Evolutionary conservation across 2,888 invertebrate genomes (phyloP).

Genomic region (Lasius fuliginosus): DNA sequence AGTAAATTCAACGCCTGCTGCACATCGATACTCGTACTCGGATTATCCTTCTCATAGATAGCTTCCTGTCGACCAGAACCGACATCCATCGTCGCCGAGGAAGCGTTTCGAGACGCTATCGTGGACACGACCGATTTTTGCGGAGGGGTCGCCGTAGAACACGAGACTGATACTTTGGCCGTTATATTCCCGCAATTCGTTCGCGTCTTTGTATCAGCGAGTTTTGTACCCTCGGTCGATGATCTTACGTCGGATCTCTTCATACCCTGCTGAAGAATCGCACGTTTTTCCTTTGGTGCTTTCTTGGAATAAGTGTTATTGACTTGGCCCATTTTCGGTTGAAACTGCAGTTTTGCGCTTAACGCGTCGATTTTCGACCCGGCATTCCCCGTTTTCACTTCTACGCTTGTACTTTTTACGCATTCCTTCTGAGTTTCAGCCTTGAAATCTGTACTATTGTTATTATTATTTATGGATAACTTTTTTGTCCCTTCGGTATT

Average conservation of each 20-base stretch:
- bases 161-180: slow-evolving; percentile 54
- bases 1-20: slow-evolving; percentile 54
- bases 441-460: slow-evolving; percentile 59
- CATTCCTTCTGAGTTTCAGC: slow-evolving; percentile 61
- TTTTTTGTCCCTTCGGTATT: slow-evolving; percentile 32
- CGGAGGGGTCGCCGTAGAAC: neutral
- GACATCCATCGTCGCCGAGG: neutral
- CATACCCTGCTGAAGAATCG: slow-evolving; percentile 67
- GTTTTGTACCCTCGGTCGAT: slow-evolving; percentile 51
- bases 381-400: slow-evolving; percentile 63
- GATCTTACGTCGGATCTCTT: slow-evolving; percentile 76
- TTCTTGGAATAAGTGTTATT: slow-evolving; percentile 83
- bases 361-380: slow-evolving; percentile 84
- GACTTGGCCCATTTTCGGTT: slow-evolving; percentile 83
- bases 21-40: slow-evolving; percentile 33
- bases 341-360: slow-evolving; percentile 84
- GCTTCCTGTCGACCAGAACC: slow-evolving; percentile 18
- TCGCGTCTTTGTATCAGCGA: slow-evolving; percentile 47
- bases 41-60: slow-evolving; percentile 23
- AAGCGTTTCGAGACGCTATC: neutral
- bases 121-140: slow-evolving; percentile 38
- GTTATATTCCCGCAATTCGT: slow-evolving; percentile 54
- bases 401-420: slow-evolving; percentile 52
- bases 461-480: slow-evolving; percentile 62
- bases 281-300: slow-evolving; percentile 78